phyloP scores from a whole-genome alignment of 1,140 invertebrate species.

The Pantala flavescens region DNA sequence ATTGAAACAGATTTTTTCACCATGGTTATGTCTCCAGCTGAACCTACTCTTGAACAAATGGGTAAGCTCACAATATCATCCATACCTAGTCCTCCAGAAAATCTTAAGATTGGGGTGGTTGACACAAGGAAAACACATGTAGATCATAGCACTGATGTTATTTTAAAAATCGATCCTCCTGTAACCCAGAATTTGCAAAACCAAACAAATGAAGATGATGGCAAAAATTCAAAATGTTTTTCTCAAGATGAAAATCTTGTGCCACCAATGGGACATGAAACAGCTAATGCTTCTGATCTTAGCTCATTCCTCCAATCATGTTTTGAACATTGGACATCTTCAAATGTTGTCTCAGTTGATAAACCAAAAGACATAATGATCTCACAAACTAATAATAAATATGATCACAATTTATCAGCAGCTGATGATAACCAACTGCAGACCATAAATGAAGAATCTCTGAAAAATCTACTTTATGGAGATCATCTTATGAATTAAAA shows the following conservation, averaged over 20 bases:
- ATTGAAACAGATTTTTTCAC: not conserved
- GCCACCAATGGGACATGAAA: not conserved
- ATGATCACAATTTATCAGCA: not conserved
- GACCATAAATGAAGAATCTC: not conserved
- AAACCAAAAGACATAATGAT: not conserved
- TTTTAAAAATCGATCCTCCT: not conserved
- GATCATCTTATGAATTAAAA: not conserved
- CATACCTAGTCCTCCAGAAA: not conserved
- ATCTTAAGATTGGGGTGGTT: not conserved
- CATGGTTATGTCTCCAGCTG: not conserved
- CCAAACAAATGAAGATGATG: not conserved
- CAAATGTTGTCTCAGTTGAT: not conserved
- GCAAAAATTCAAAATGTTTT: not conserved
- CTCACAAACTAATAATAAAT: not conserved
- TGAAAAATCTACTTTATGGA: not conserved
- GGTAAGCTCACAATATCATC: not conserved
- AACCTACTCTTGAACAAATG: not conserved
- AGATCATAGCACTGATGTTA: not conserved
- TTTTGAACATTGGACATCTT: not conserved
- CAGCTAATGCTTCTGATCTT: not conserved
- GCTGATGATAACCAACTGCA: not conserved
- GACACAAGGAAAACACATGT: not conserved
- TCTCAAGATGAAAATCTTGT: not conserved
- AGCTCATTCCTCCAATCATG: not conserved
- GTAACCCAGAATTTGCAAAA: too few species aligned